Evolutionary conservation across 2,113 vertebrate genomes (phyloP).

Genomic region (Passer montanus): DNA sequence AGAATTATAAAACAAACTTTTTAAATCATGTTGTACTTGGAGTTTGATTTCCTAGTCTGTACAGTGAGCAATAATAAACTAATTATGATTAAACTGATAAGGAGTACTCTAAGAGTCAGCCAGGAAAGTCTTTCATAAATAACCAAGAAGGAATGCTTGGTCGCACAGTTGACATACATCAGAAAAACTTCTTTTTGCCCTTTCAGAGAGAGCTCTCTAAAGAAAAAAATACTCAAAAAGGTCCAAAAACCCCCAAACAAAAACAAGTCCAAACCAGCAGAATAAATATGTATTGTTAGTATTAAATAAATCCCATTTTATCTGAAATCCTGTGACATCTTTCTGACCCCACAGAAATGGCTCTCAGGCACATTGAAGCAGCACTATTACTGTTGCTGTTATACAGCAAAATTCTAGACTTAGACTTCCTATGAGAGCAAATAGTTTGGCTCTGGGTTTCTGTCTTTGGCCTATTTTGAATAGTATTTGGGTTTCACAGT

Average conservation of each 20-base stretch:
- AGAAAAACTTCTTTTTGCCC: background rate
- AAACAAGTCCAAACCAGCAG: background rate
- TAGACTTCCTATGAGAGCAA: background rate
- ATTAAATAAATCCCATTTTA: background rate
- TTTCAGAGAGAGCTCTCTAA: background rate
- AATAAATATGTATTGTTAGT: background rate
- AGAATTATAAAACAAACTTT: constrained; percentile 34
- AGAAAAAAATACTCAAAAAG: background rate
- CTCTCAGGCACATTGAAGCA: background rate
- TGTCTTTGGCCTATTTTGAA: constrained; percentile 8
- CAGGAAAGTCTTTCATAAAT: constrained; percentile 49
- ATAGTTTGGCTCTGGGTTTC: background rate
- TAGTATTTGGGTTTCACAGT: background rate
- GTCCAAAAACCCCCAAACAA: background rate
- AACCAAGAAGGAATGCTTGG: constrained; percentile 39
- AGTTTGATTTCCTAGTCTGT: constrained; percentile 61
- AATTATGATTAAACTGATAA: constrained; percentile 65
- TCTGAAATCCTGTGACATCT: background rate
- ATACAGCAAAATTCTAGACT: background rate
- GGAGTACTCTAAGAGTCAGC: constrained; percentile 27
- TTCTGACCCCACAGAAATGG: background rate
- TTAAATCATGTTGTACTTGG: constrained; percentile 51
- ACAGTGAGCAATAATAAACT: constrained; percentile 63
- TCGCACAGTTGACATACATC: constrained; percentile 24
- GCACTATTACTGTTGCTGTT: background rate